Evolutionary conservation across 2,888 invertebrate species (phyloP).

Genomic region (Oscheius onirici): DNA sequence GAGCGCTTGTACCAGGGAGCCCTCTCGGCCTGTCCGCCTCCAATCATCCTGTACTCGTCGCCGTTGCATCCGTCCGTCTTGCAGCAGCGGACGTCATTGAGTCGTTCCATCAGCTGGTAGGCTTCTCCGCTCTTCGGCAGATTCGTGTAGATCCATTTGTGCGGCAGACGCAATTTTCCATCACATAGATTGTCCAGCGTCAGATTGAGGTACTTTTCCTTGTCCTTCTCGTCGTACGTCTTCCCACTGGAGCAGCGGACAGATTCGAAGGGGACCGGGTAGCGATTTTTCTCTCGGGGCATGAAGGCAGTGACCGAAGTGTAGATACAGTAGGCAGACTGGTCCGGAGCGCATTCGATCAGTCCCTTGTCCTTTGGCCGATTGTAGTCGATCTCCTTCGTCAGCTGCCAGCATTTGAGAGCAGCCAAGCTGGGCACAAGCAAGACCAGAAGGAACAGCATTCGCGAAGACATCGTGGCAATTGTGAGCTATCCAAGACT

Average conservation of each 20-base stretch:
- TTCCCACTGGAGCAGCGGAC: background rate
- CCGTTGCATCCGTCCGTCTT: conserved; percentile 3
- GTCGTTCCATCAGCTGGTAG: background rate
- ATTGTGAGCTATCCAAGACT: too few relatives aligned
- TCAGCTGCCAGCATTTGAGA: conserved; percentile 1
- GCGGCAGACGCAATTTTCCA: background rate
- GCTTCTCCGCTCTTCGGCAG: background rate
- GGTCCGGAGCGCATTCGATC: background rate
- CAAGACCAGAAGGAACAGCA: too few relatives aligned
- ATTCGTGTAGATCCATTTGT: conserved; percentile 1
- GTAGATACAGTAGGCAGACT: too few relatives aligned
- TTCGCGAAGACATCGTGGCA: too few relatives aligned
- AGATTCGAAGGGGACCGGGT: conserved; percentile 3
- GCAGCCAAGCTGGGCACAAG: background rate
- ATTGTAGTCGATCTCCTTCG: conserved; percentile 9
- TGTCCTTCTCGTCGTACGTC: conserved; percentile 7
- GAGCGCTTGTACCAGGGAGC: conserved; percentile 3
- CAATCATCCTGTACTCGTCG: background rate
- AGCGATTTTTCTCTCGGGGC: background rate
- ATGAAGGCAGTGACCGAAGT: conserved; percentile 1
- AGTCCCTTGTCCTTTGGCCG: background rate
- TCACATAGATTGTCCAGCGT: conserved; percentile 9
- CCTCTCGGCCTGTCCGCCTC: background rate
- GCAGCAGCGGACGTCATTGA: conserved; percentile 16
- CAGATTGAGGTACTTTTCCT: conserved; percentile 7